Evolutionary conservation across 2,888 invertebrate species (phyloP), one percentile per base, ranked within the genome.

Genomic region (Icerya purchasi): DNA sequence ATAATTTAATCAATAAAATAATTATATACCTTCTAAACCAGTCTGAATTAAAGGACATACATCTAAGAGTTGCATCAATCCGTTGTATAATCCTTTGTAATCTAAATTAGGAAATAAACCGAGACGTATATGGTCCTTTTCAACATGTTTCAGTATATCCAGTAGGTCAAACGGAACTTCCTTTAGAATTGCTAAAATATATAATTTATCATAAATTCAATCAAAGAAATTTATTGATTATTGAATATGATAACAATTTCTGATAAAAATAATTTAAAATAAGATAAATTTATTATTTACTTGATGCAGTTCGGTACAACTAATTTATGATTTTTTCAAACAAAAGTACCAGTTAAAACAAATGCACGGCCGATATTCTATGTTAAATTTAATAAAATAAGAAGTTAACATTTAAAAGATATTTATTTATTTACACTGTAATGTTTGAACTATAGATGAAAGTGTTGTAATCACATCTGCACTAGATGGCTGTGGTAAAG

Each of bases 371-470:
- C 3, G 18, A 50, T 2, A 50, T 54, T 54, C 2, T 51, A 58
- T 56, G 25, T 52, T 50, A 60, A 23, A 8, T 36, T 21, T 10
- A 18, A 54, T 23, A 22, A 25, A 56, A 56, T 49, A 56, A 19
- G 5, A 21, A 23, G 54, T 10, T 18, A 8, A 19, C 5, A 54
- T 14, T 24, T 54, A 22, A 8, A 54, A n/a, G 8, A 19, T 14
- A 49, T 49, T 14, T 14, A 49, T 10, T 14, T 10, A n/a, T n/a
- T n/a, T 25, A 97, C 97, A 89, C 66, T 97, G 77, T 64, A 98
- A 77, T 52, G 93, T 94, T 75, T 94, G 93, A 54, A 94, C 91
- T 76, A 98, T 97, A 75, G 94, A 96, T 73, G 96, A 93, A 69
- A 98, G 81, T 61, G 94, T 96, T 74, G 92, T 94, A 64, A 93